Base-by-base conservation (phyloP, 2,888 invertebrate species). In the Prionchulus punctatus region DNA sequence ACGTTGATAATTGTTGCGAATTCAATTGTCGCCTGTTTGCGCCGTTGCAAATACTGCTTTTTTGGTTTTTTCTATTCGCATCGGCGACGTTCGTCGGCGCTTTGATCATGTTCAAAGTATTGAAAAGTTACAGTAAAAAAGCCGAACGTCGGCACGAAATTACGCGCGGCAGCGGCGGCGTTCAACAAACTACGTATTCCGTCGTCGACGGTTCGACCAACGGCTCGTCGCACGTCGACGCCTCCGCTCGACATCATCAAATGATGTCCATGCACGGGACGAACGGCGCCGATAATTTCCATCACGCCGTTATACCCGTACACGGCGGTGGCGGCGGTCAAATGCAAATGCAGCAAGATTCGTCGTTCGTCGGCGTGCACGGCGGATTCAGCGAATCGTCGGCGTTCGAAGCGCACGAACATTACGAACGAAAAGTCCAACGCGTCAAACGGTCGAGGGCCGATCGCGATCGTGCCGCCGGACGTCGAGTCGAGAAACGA, bases 41-140 rank as follows among this genome's bases (percentile, higher is more conserved):
- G n/a, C n/a, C n/a, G n/a, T n/a, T n/a, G n/a, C n/a, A n/a, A n/a
- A n/a, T n/a, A n/a, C n/a, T n/a, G n/a, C n/a, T n/a, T n/a, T n/a
- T n/a, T n/a, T n/a, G n/a, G n/a, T 49, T 49, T 49, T 49, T 26
- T 4, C 30, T 49, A 15, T 26, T 15, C 15, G 26, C 30, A 4
- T 28, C 12, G 12, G 15, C 23, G 7, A 18, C 23, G 47, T 18
- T 23, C 47, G 15, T 30, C 3, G 12, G 7, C 3, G 26, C 30
- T 4, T 30, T 7, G 28, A 7, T 49, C 30, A 49, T 49, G 50
- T 49, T 28, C 30, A 49, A 49, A 71, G 86, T 86, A 74, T 82
- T 84, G 62, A 82, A 83, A 73, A 67, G 67, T 47, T 83, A 84
- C 57, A 61, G 62, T 55, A 62, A 62, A 57, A 66, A 67, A 59